These are phyloP conservation scores for Petrocephalus schoutedeni DNA, from an alignment of 2,797 vertebrate genomes.

Conservation along the genomic window DNA sequence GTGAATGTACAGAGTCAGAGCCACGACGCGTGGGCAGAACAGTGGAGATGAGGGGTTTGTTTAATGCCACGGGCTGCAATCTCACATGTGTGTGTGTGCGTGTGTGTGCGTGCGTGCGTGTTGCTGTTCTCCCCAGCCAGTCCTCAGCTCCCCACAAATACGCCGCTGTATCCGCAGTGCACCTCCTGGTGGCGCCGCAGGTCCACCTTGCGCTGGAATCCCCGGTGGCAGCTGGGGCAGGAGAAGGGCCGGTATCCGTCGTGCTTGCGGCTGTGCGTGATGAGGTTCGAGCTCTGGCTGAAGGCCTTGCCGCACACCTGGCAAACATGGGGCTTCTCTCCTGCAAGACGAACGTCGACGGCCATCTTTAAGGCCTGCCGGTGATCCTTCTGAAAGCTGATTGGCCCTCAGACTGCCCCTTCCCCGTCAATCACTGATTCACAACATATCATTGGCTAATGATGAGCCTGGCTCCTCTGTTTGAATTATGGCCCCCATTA, in stretches of 20 bases:
- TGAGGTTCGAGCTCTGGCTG: slow-evolving; percentile 78
- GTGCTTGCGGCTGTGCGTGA: slow-evolving; percentile 75
- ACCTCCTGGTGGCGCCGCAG: slow-evolving; percentile 53
- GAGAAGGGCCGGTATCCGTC: slow-evolving; percentile 48
- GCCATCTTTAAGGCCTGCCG: not conserved
- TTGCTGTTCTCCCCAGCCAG: not conserved
- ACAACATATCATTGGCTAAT: not conserved
- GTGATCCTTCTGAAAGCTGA: not conserved
- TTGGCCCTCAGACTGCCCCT: not conserved
- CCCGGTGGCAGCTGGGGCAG: slow-evolving; percentile 51
- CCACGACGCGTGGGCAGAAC: not conserved
- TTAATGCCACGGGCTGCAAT: not conserved
- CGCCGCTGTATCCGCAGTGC: slow-evolving; percentile 36
- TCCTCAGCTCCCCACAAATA: not conserved
- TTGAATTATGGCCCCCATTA: not conserved
- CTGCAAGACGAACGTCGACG: slow-evolving; percentile 36
- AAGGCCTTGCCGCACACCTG: slow-evolving; percentile 70
- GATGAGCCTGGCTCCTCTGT: not conserved
- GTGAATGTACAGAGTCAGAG: not conserved
- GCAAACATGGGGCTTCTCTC: slow-evolving; percentile 73
- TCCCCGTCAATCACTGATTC: not conserved
- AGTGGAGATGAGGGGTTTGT: not conserved
- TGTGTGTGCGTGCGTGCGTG: not conserved
- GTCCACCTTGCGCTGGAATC: slow-evolving; percentile 58
- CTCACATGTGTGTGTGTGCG: not conserved